phyloP scores from a whole-genome alignment of 2,797 vertebrate genomes.

The Anomalospiza imberbis region DNA sequence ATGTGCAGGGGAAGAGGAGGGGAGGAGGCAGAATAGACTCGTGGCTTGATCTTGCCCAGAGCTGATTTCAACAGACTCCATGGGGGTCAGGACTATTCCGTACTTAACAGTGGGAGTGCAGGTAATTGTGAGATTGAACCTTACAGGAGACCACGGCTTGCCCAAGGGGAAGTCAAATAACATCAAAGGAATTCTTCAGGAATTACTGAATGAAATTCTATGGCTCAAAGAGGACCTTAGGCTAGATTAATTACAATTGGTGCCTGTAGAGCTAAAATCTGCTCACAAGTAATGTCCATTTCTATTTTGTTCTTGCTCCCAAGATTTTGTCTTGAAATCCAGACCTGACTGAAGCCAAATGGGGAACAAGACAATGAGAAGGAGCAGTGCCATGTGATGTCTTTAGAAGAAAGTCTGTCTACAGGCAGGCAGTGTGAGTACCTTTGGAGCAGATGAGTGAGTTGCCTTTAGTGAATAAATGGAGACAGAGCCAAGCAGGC shows the following conservation, averaged over 20 bases:
- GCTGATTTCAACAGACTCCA: conserved; percentile 48
- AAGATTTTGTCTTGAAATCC: neutral
- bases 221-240: neutral
- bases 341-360: neutral
- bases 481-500: neutral
- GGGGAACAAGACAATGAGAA: neutral
- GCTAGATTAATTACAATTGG: neutral
- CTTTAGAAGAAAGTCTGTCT: neutral
- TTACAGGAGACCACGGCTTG: conserved; percentile 18
- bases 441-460: neutral
- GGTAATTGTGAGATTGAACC: conserved; percentile 46
- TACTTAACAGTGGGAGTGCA: conserved; percentile 40
- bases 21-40: neutral
- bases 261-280: neutral
- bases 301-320: neutral
- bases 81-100: neutral
- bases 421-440: neutral
- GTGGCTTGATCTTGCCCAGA: neutral
- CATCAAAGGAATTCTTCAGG: conserved; percentile 45
- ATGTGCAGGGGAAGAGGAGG: neutral
- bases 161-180: conserved; percentile 44
- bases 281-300: neutral
- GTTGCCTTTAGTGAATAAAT: neutral
- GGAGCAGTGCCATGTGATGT: neutral
- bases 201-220: conserved; percentile 24